Conservation (phyloP, 2,113 vertebrate genomes). For the Baryphthengus martii region DNA sequence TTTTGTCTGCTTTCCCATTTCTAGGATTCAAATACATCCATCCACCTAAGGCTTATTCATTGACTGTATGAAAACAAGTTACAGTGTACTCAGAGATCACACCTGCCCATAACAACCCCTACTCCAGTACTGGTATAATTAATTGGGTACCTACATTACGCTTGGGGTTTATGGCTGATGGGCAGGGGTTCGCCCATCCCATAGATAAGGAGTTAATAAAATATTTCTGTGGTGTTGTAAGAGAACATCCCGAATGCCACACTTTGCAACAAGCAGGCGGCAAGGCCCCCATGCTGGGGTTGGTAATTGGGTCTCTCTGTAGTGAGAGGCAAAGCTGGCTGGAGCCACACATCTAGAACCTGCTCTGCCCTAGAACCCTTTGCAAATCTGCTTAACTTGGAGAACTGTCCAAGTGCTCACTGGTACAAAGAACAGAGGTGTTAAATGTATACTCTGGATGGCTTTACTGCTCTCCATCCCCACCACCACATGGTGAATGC, state of each 20-base stretch:
- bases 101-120: background rate
- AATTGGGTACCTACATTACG: fast-evolving
- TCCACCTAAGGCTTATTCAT: background rate
- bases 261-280: background rate
- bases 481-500: background rate
- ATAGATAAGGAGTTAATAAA: background rate
- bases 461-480: background rate
- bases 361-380: background rate
- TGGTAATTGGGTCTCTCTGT: background rate
- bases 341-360: background rate
- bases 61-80: background rate
- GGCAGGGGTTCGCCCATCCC: background rate
- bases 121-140: background rate
- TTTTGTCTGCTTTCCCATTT: background rate
- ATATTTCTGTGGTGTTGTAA: background rate
- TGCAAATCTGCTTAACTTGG: background rate
- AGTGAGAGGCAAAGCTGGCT: background rate
- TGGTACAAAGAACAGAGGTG: background rate
- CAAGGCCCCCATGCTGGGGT: background rate
- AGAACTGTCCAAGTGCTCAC: background rate
- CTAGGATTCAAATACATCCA: background rate
- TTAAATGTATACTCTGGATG: background rate
- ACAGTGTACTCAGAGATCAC: background rate
- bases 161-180: fast-evolving
- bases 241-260: background rate